Evolutionary conservation across 2,797 vertebrate genomes (phyloP).

Genomic region (Rhinatrema bivittatum): DNA sequence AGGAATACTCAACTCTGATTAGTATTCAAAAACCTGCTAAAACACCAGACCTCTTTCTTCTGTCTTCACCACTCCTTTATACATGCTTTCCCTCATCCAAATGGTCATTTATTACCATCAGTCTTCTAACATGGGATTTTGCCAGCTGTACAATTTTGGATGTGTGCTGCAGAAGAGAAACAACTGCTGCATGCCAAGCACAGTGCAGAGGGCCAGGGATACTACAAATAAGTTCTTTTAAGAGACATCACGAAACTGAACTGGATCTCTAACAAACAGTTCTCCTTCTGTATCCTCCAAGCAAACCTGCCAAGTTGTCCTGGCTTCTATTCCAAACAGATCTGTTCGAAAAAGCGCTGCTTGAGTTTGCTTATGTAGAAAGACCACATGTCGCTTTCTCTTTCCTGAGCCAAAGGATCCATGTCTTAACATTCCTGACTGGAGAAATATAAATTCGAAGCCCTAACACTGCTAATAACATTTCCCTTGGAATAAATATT

Average conservation of each 20-base stretch:
- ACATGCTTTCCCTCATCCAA: neutral
- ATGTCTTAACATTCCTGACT: neutral
- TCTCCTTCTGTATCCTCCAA: neutral
- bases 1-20: no score
- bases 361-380: neutral
- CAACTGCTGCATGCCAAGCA: neutral
- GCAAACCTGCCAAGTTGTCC: neutral
- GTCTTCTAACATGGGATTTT: neutral
- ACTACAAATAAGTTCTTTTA: neutral
- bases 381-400: neutral
- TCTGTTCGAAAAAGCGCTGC: neutral
- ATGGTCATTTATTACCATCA: neutral
- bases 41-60: no score
- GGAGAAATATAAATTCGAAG: constrained; percentile 13
- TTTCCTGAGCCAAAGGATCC: neutral
- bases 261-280: neutral
- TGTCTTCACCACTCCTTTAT: no score
- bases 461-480: constrained; percentile 25
- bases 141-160: neutral
- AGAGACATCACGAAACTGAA: neutral
- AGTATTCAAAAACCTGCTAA: no score
- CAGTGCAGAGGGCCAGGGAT: neutral
- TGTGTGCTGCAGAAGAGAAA: no score
- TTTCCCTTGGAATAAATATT: constrained; percentile 22
- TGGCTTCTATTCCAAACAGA: accelerated